Base-by-base conservation (phyloP, 2,888 invertebrate genomes). In the Lepeophtheirus nordmannii region DNA sequence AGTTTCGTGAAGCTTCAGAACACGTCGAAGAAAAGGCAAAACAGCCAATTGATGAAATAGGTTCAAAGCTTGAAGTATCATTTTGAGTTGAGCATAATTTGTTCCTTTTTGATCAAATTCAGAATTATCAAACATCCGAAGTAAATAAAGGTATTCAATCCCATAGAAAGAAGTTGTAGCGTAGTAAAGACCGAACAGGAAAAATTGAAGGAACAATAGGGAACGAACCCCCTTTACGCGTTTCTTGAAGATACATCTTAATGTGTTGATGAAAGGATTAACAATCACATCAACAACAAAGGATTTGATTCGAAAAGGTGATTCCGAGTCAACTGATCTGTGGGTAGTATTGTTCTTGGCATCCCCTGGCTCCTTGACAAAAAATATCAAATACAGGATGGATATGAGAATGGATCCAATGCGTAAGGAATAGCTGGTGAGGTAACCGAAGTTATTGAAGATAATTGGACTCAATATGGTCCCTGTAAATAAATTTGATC, bases 41-140 rank as follows among this genome's bases (percentile, higher is more conserved):
- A 46, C 53, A 17, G 53, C 53, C n/a, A 46, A 17, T 8, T 46
- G n/a, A 46, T 46, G 53, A 8, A 46, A 5, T 14, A 46, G 2
- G 8, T 46, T 46, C 5, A 46, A 17, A 8, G 8, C 53, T 46
- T 46, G 53, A 17, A 17, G n/a, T 8, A 46, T 46, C 53, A 46
- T 46, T 14, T 17, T 14, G n/a, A 46, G 53, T 8, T 46, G 53
- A 17, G 53, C 53, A 46, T n/a, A 46, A 5, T 46, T 14, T 5
- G 53, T 46, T 46, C 53, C 53, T 17, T 46, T 46, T 46, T 46
- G 53, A 46, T 46, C 53, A 17, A 46, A 46, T 8, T 46, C n/a
- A 17, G 53, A 46, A 17, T 46, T 46, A 17, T 46, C 53, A 17
- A 46, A 46, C 8, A 46, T 46, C 2, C 53, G 53, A 46, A 46